Percentiles rank a stretch among this genome's conserved stretches.
These are phyloP conservation scores for Pardosa pseudoannulata DNA, from an alignment of 2,888 invertebrate genomes.

Conservation along the genomic window DNA sequence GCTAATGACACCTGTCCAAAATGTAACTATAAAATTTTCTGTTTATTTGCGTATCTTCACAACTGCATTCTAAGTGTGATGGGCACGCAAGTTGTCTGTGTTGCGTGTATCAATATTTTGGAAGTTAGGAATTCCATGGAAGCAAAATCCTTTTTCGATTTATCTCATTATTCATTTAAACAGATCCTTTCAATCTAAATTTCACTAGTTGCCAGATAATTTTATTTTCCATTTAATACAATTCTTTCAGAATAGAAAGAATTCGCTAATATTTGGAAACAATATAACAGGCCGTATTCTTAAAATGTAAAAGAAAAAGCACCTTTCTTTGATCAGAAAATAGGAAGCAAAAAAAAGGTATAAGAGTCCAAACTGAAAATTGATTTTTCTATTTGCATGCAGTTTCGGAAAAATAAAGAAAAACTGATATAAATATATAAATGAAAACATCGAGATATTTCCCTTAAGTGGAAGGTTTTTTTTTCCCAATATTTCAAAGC, in stretches of 20 bases:
- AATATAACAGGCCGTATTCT: background rate
- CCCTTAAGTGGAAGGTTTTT: background rate
- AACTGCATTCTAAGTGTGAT: too few species aligned
- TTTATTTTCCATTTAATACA: background rate
- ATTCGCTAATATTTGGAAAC: background rate
- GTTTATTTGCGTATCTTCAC: too few species aligned
- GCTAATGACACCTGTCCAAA: too few species aligned
- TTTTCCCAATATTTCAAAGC: background rate
- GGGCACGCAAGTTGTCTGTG: too few species aligned
- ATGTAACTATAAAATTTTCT: too few species aligned
- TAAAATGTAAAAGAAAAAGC: background rate
- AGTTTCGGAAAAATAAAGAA: background rate
- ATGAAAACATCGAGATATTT: background rate
- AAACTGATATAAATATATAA: constrained; percentile 1
- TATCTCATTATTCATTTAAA: too few species aligned
- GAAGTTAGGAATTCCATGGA: too few species aligned
- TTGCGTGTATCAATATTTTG: too few species aligned
- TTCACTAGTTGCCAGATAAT: background rate
- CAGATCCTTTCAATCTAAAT: too few species aligned
- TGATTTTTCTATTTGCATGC: constrained; percentile 1
- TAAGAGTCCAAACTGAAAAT: background rate
- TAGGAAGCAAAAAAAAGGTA: background rate
- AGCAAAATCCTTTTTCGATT: too few species aligned
- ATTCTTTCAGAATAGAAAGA: background rate
- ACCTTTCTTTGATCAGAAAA: background rate